phyloP scores from a whole-genome alignment of 2,113 vertebrate species.

The Gadus chalcogrammus region DNA sequence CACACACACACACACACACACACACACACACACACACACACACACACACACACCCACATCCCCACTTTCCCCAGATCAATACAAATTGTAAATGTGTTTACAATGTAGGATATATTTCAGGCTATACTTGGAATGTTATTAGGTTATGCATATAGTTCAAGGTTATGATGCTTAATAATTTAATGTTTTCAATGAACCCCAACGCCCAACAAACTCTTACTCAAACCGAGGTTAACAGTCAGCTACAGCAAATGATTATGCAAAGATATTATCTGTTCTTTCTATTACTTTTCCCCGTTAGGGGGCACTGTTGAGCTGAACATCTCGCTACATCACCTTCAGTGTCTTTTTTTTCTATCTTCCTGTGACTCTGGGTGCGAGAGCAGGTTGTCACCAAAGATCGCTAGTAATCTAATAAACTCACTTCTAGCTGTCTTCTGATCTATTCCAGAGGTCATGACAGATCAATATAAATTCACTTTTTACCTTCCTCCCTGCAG shows the following conservation, averaged over 20 bases:
- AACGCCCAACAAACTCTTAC: too few relatives aligned
- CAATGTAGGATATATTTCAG: too few relatives aligned
- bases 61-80: background rate
- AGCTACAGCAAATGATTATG: too few relatives aligned
- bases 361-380: background rate
- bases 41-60: background rate
- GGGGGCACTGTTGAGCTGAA: slow-evolving; percentile 1
- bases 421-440: slow-evolving; percentile 26
- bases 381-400: slow-evolving; percentile 42
- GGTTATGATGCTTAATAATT: too few relatives aligned
- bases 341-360: background rate
- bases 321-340: slow-evolving; percentile 4
- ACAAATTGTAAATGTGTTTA: too few relatives aligned
- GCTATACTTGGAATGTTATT: too few relatives aligned
- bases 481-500: slow-evolving; percentile 33
- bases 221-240: too few relatives aligned
- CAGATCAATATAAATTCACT: slow-evolving; percentile 53
- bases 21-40: background rate
- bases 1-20: background rate
- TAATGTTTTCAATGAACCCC: too few relatives aligned
- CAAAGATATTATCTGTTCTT: too few relatives aligned
- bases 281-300: background rate
- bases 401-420: slow-evolving; percentile 60
- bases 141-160: too few relatives aligned
- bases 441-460: slow-evolving; percentile 50